Conservation (phyloP, 2,113 vertebrate species). For the Stegastes partitus region DNA sequence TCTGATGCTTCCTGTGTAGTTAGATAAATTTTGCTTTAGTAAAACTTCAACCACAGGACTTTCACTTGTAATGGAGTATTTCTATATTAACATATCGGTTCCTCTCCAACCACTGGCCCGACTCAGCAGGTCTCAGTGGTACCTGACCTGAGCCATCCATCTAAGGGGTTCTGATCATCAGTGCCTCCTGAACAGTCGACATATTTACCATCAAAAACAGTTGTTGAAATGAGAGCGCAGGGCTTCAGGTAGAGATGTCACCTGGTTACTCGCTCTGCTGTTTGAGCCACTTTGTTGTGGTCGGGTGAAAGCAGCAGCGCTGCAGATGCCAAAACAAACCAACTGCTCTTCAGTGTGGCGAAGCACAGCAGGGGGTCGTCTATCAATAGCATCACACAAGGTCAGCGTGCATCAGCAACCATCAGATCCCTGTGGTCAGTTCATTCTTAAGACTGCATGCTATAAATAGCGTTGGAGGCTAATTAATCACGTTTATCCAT, state of each 20-base stretch:
- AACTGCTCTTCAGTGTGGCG: neutral
- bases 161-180: neutral
- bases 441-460: neutral
- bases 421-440: neutral
- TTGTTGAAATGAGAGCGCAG: neutral
- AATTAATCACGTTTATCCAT: too few species aligned
- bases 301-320: neutral
- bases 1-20: too few species aligned
- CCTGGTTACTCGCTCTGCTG: slow-evolving; percentile 9
- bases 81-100: too few species aligned
- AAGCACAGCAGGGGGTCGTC: neutral
- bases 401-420: neutral
- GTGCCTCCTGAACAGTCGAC: neutral
- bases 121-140: neutral
- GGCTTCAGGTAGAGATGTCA: neutral
- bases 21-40: too few species aligned
- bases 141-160: neutral
- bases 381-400: neutral
- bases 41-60: too few species aligned
- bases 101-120: neutral
- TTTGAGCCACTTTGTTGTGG: slow-evolving; percentile 5
- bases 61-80: too few species aligned
- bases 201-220: neutral
- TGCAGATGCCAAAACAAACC: neutral
- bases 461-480: neutral